Conservation (phyloP, 1,140 invertebrate genomes). For the Halesus radiatus region DNA sequence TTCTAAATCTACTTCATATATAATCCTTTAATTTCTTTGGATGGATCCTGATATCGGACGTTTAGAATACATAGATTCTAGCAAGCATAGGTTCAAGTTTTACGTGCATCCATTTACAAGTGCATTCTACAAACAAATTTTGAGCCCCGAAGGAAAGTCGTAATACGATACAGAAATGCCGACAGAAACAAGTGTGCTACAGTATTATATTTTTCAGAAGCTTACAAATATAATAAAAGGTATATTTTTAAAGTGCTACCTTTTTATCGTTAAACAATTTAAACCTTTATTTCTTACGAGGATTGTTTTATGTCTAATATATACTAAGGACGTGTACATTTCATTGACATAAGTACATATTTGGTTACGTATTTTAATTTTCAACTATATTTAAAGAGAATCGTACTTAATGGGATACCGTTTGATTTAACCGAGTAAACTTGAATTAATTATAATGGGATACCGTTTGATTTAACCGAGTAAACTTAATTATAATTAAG, state of each 20-base stretch:
- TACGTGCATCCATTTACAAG: slow-evolving; percentile 42
- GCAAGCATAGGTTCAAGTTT: slow-evolving; percentile 34
- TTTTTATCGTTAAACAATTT: too few species aligned
- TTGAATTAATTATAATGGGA: too few species aligned
- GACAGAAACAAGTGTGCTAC: background rate
- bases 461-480: too few species aligned
- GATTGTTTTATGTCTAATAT: background rate
- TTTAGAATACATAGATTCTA: slow-evolving; percentile 45
- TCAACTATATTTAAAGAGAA: background rate
- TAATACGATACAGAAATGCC: background rate
- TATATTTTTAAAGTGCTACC: too few species aligned
- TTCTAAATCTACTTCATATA: slow-evolving; percentile 36
- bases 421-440: too few species aligned
- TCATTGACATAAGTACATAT: slow-evolving; percentile 53
- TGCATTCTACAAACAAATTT: slow-evolving; percentile 19
- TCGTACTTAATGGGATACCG: too few species aligned
- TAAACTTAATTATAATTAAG: too few species aligned
- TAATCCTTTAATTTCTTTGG: slow-evolving; percentile 45
- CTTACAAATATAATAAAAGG: background rate
- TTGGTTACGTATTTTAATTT: slow-evolving; percentile 48
- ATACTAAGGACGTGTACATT: slow-evolving; percentile 51
- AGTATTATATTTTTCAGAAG: background rate
- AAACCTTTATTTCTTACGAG: too few species aligned
- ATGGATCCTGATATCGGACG: slow-evolving; percentile 57
- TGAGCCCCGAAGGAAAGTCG: background rate